These are phyloP conservation scores for Ceratosolen solmsi DNA, from an alignment of 1,140 invertebrate species.

Conservation along the genomic window DNA sequence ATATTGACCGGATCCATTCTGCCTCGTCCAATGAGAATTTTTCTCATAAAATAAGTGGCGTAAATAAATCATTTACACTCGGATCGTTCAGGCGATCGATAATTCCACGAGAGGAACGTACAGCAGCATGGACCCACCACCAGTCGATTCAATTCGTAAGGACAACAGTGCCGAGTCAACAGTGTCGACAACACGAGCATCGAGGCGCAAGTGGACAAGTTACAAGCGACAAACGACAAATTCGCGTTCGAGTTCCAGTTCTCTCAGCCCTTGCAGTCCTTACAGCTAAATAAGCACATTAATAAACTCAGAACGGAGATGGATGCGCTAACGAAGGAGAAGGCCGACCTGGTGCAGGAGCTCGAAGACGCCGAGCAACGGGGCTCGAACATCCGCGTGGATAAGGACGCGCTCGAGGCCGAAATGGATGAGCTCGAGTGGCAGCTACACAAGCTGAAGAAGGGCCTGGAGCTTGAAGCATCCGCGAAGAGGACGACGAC, in stretches of 20 bases:
- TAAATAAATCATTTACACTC: no score
- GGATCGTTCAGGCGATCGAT: no score
- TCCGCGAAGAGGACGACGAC: constrained; percentile 19
- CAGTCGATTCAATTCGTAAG: no score
- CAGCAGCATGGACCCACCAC: no score
- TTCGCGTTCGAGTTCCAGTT: constrained; percentile 55
- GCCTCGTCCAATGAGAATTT: no score
- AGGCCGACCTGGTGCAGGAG: background rate
- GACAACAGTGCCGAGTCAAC: no score
- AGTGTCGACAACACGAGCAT: no score
- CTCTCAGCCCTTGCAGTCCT: constrained; percentile 54
- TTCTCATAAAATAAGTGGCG: no score
- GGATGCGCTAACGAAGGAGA: background rate
- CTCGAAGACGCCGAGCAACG: background rate
- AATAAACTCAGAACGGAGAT: background rate
- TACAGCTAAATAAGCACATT: constrained; percentile 33
- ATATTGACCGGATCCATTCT: no score
- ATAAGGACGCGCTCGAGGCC: constrained; percentile 44
- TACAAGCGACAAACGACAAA: constrained; percentile 10
- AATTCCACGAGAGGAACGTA: no score
- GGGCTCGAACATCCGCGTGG: background rate
- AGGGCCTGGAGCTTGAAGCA: constrained; percentile 39
- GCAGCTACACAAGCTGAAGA: constrained; percentile 42
- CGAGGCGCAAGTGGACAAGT: no score
- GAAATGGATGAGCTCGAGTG: constrained; percentile 42